Percentiles rank a stretch among this genome's conserved stretches.
These are phyloP conservation scores for Heterodera schachtii DNA, from an alignment of 1,140 invertebrate species.

Conservation along the genomic window DNA sequence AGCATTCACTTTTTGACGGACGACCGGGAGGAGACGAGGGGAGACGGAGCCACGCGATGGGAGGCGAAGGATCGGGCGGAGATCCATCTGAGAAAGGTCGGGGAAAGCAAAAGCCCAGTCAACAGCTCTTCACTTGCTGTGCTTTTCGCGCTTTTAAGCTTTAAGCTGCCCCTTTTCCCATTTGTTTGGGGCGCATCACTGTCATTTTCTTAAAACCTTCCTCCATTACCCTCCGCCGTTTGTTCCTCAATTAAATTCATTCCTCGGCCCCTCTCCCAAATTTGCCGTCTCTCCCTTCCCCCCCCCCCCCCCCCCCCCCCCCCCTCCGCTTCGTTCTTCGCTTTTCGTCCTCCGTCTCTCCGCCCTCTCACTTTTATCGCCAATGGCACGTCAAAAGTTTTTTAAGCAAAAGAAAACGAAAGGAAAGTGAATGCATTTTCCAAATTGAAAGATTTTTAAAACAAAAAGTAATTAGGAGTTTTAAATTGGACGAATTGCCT, in stretches of 20 bases:
- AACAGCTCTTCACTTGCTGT: no score
- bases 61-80: not conserved
- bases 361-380: not conserved
- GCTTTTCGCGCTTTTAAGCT: no score
- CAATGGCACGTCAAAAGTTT: no score
- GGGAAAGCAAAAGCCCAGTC: not conserved
- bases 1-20: slow-evolving; percentile 45
- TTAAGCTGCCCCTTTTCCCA: no score
- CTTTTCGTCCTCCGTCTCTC: not conserved
- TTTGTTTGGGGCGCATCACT: no score
- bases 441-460: no score
- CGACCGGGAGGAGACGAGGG: slow-evolving; percentile 26
- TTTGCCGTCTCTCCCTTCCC: not conserved
- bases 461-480: no score
- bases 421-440: no score
- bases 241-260: not conserved
- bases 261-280: not conserved
- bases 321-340: not conserved
- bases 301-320: no score
- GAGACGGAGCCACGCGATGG: not conserved
- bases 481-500: no score
- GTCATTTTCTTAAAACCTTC: not conserved
- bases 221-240: not conserved
- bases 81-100: slow-evolving; percentile 11
- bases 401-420: no score